These are phyloP conservation scores for Hypotaenidia philippensis DNA, from an alignment of 2,797 vertebrate species.

Conservation along the genomic window DNA sequence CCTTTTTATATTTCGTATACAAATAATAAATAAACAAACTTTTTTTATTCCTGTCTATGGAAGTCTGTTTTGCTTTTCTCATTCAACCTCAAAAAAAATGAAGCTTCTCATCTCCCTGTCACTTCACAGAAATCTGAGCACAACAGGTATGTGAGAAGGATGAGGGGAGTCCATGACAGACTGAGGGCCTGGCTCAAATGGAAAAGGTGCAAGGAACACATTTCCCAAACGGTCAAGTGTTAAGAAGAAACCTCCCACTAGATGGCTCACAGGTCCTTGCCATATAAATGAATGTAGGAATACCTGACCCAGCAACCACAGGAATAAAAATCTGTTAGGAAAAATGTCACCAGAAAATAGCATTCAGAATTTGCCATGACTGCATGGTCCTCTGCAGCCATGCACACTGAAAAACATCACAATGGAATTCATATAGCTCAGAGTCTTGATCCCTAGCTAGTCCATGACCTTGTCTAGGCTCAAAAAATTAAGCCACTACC, in stretches of 20 bases:
- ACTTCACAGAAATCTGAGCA: not conserved
- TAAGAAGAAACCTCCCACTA: conserved; percentile 47
- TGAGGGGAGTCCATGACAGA: not conserved
- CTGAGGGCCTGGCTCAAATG: not conserved
- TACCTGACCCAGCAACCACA: not conserved
- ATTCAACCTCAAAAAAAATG: not conserved
- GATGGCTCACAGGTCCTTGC: conserved; percentile 47
- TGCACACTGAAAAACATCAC: not conserved
- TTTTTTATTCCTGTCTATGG: not conserved
- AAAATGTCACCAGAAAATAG: not conserved
- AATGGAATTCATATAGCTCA: not conserved
- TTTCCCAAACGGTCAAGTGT: not conserved
- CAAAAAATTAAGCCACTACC: not conserved
- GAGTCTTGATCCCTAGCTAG: not conserved
- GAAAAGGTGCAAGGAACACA: not conserved
- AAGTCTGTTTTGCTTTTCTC: not conserved
- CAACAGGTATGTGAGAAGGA: not conserved
- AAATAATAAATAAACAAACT: not conserved
- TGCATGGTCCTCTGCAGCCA: rapidly evolving
- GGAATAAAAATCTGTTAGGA: not conserved
- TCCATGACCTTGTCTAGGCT: not conserved
- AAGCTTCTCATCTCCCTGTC: not conserved
- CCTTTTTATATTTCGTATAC: not conserved
- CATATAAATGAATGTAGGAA: not conserved
- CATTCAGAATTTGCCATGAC: not conserved